These are phyloP conservation scores for Odontocerum albicorne DNA, from an alignment of 2,888 invertebrate species.

Conservation along the genomic window DNA sequence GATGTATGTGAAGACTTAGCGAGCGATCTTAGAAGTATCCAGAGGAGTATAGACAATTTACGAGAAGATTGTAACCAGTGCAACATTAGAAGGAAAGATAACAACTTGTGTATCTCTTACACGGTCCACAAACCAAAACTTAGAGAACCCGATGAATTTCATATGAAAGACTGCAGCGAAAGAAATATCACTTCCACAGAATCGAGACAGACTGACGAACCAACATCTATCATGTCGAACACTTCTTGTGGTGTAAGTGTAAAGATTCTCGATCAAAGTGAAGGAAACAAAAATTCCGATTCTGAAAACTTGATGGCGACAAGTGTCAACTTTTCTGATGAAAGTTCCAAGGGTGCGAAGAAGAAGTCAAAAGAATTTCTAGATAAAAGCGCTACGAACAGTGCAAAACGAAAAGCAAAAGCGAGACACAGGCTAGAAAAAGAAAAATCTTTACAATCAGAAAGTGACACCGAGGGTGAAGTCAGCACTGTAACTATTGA, in stretches of 20 bases:
- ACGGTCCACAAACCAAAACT: constrained; percentile 24
- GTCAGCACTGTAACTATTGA: constrained; percentile 57
- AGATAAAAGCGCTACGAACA: constrained; percentile 40
- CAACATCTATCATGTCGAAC: neutral
- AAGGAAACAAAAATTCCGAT: constrained; percentile 35
- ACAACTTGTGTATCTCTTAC: constrained; percentile 31
- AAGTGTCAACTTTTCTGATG: constrained; percentile 41
- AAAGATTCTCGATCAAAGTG: neutral
- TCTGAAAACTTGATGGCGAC: neutral
- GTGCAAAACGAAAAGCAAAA: constrained; percentile 52
- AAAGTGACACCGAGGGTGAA: constrained; percentile 53
- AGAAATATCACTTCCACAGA: neutral
- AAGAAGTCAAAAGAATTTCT: constrained; percentile 27
- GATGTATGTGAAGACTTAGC: constrained; percentile 19
- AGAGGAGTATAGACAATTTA: constrained; percentile 34
- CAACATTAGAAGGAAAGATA: constrained; percentile 27
- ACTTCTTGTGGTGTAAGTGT: constrained; percentile 9
- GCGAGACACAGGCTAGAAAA: constrained; percentile 53
- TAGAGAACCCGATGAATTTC: constrained; percentile 6
- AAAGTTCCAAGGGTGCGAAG: constrained; percentile 27
- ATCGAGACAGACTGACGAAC: neutral
- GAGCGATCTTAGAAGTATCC: constrained; percentile 33
- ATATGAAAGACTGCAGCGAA: neutral
- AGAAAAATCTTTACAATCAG: constrained; percentile 56
- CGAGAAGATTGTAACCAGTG: constrained; percentile 27